Evolutionary conservation across 2,888 invertebrate species (phyloP).

Genomic region (Athalia circularis): DNA sequence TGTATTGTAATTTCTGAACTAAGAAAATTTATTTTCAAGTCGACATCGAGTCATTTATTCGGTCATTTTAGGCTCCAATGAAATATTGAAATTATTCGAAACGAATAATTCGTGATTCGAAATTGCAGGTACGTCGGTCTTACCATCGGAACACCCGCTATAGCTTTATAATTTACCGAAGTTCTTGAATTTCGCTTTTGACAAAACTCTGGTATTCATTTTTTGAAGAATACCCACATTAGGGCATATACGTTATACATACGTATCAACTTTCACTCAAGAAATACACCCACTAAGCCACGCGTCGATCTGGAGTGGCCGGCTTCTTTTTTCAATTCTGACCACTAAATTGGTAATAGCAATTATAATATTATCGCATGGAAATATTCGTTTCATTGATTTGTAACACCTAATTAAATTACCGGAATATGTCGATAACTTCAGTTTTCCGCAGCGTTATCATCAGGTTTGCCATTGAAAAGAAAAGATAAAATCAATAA

Average conservation of each 20-base stretch:
- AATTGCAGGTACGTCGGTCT: too few relatives aligned
- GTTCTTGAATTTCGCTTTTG: conserved; percentile 37
- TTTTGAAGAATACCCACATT: conserved; percentile 32
- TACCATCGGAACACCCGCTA: background rate
- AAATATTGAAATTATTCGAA: too few relatives aligned
- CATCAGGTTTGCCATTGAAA: too few relatives aligned
- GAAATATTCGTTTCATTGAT: conserved; percentile 7
- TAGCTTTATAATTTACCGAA: background rate
- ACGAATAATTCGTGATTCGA: too few relatives aligned
- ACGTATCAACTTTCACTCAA: conserved; percentile 40
- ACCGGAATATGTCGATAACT: too few relatives aligned
- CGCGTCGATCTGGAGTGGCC: conserved; percentile 3
- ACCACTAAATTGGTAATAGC: conserved; percentile 26
- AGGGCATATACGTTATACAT: background rate
- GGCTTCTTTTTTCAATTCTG: conserved; percentile 25
- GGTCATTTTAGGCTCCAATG: too few relatives aligned
- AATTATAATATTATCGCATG: conserved; percentile 27
- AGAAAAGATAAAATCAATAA: too few relatives aligned
- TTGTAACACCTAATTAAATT: background rate
- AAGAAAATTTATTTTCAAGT: too few relatives aligned
- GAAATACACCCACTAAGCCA: conserved; percentile 16
- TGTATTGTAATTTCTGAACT: too few relatives aligned
- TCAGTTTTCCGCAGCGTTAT: too few relatives aligned
- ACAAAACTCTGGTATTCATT: conserved; percentile 29
- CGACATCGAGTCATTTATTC: too few relatives aligned